phyloP scores from a whole-genome alignment of 2,113 vertebrate species.

The Clarias batrachus region DNA sequence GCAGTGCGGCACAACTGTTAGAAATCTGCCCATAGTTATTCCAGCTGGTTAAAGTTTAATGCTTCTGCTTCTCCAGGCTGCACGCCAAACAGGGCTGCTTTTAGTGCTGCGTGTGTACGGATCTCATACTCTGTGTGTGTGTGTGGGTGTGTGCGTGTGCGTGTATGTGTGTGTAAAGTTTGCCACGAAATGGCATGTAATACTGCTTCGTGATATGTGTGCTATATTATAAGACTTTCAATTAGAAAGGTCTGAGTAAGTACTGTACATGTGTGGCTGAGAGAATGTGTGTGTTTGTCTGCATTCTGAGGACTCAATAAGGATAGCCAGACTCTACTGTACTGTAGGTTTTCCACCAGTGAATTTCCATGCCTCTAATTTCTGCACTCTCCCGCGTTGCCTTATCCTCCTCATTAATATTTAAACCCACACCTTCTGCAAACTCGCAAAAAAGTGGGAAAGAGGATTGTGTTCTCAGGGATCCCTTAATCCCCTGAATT shows the following conservation, averaged over 20 bases:
- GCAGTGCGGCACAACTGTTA: constrained; percentile 50
- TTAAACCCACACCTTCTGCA: constrained; percentile 62
- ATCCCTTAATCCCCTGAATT: constrained; percentile 66
- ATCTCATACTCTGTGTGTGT: background rate
- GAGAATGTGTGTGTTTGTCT: background rate
- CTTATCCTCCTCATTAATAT: constrained; percentile 62
- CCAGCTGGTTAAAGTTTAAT: constrained; percentile 62
- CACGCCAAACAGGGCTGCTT: constrained; percentile 38
- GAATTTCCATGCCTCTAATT: constrained; percentile 58
- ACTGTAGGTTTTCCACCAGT: constrained; percentile 20
- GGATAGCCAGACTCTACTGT: background rate
- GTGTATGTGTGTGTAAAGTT: constrained; percentile 14
- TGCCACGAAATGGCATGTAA: constrained; percentile 20
- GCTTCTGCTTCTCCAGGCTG: constrained; percentile 47
- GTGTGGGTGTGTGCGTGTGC: no score
- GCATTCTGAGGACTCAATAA: background rate
- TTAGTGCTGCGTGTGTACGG: constrained; percentile 22
- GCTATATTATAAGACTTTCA: background rate
- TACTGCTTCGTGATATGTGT: constrained; percentile 18
- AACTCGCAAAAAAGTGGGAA: constrained; percentile 58
- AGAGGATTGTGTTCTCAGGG: constrained; percentile 64
- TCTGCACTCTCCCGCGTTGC: constrained; percentile 47
- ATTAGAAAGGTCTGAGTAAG: background rate
- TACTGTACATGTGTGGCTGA: background rate
- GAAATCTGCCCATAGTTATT: constrained; percentile 58